Evolutionary conservation across 2,888 invertebrate species (phyloP).

Genomic region (Lasioglossum marginatum): DNA sequence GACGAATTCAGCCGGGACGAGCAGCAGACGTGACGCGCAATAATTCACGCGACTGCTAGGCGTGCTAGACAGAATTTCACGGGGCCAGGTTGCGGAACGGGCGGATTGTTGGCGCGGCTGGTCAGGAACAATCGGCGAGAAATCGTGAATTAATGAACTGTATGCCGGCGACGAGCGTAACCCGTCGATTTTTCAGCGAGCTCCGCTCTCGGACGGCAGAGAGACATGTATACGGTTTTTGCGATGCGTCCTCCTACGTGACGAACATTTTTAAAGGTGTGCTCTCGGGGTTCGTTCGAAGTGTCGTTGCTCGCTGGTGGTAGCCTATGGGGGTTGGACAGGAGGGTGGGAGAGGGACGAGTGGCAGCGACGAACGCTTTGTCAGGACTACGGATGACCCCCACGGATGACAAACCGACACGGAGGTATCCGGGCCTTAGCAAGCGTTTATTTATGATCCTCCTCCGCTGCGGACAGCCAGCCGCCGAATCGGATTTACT

Average conservation of each 20-base stretch:
- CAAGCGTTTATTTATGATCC: constrained; percentile 74
- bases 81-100: background rate
- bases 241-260: constrained; percentile 56
- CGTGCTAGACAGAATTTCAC: background rate
- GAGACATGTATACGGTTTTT: constrained; percentile 21
- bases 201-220: background rate
- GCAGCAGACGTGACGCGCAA: constrained; percentile 13
- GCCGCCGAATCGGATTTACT: constrained; percentile 63
- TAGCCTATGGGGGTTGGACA: background rate
- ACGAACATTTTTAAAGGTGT: constrained; percentile 60
- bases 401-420: constrained; percentile 70
- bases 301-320: background rate
- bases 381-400: constrained; percentile 57
- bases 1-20: background rate
- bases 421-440: constrained; percentile 69
- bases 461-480: constrained; percentile 54
- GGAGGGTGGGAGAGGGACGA: background rate
- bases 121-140: constrained; percentile 29
- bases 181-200: constrained; percentile 48
- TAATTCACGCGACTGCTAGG: constrained; percentile 11
- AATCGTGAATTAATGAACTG: constrained; percentile 54
- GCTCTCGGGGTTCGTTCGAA: background rate
- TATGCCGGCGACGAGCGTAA: constrained; percentile 9
- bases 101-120: constrained; percentile 2
- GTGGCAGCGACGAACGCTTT: constrained; percentile 61